Base-by-base conservation (phyloP, 1,140 invertebrate species). In the Venustaconcha ellipsiformis region DNA sequence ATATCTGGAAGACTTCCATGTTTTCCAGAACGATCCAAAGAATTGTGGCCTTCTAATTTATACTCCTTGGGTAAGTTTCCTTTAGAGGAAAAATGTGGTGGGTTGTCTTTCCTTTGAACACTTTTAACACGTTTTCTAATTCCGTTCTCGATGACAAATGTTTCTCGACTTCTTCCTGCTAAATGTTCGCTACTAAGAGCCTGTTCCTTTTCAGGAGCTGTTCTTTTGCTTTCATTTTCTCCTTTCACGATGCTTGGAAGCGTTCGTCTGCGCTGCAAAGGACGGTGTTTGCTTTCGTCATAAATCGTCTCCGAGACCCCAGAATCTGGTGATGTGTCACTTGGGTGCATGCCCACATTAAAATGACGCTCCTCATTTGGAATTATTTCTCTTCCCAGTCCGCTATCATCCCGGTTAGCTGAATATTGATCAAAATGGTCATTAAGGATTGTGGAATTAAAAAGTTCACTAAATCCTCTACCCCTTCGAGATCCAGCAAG, bases 381-480 rank as follows among this genome's bases (percentile, higher is more conserved):
- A 60, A 82, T 72, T 63, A 83, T 76, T 64, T 85, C 83, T 26
- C 80, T 76, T 57, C 85, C 83, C 57, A 84, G 76, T 65, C 80
- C 82, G 72, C 80, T 84, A 66, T 94, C 94, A 86, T 96, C 96
- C 86, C 80, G 80, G 71, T 82, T 78, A 67, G 85, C 81, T 30
- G 84, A 83, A 77, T 99, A 99, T 87, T 99, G 97, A 91, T 98
- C 96, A 88, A 98, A 93, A 80, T 93, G 93, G 84, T 94, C 93
- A 84, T 92, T 92, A 84, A 93, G 82, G 74, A 88, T 87, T 65
- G 87, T 87, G 76, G 85, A 87, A 76, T 88, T 89, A 63, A 88
- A 87, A 57, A 89, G 82, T 73, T 88, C 86, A 78, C 86, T 87
- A 81, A 87, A 86, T 65, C 86, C 86, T 48, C 84, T 77, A 30